A percentile compares a stretch with the other conserved stretches of the same genome.
Evolutionary conservation across 2,113 vertebrate species (phyloP).

Genomic region (Fulica atra): DNA sequence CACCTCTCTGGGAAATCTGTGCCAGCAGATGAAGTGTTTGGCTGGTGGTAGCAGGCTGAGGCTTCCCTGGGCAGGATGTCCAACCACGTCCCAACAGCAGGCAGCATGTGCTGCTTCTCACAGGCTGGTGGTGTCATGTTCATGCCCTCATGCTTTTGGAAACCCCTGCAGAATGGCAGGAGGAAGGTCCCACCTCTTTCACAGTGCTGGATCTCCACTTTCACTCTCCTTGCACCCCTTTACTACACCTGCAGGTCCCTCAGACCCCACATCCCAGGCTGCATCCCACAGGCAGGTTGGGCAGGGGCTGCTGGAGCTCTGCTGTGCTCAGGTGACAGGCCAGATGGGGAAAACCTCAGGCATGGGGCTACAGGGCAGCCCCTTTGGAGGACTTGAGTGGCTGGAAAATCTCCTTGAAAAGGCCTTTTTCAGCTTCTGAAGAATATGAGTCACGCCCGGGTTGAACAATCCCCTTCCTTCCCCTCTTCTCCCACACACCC

Average conservation of each 20-base stretch:
- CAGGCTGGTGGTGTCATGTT: not conserved
- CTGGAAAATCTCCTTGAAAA: conserved; percentile 53
- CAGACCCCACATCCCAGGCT: accelerated
- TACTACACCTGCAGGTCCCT: not conserved
- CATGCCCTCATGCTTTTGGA: not conserved
- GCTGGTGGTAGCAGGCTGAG: not conserved
- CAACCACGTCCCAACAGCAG: accelerated
- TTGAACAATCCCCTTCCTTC: conserved; percentile 67
- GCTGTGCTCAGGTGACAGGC: not conserved
- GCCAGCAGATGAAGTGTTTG: not conserved
- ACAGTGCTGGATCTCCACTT: not conserved
- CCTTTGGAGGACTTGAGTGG: not conserved
- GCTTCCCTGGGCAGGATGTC: not conserved
- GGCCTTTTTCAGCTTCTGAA: conserved; percentile 38
- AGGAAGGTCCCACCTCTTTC: not conserved
- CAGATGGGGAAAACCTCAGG: not conserved
- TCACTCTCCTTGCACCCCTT: not conserved
- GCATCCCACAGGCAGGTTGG: not conserved
- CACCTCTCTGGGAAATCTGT: not conserved
- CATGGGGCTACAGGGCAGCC: not conserved
- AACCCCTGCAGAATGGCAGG: not conserved
- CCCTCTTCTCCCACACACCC: conserved; percentile 61
- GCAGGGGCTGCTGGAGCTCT: not conserved
- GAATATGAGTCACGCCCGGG: conserved; percentile 49
- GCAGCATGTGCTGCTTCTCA: not conserved